Evolutionary conservation across 1,140 invertebrate genomes (phyloP).

Genomic region (Solenopsis fugax): DNA sequence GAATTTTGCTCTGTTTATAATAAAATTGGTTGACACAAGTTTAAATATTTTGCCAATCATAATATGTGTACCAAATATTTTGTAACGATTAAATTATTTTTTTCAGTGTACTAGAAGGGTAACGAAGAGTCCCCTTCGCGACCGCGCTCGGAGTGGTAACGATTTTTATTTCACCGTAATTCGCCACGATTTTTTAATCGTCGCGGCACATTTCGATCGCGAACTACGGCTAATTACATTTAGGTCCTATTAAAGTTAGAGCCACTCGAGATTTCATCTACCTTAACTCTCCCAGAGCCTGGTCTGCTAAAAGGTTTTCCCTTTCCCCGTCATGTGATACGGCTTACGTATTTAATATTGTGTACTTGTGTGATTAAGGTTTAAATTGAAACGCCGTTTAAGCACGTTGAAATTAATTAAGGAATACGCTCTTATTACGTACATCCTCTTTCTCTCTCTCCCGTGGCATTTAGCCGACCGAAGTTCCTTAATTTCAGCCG

Average conservation of each 20-base stretch:
- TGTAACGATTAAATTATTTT: no score
- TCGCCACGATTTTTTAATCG: background rate
- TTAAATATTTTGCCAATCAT: no score
- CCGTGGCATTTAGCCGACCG: background rate
- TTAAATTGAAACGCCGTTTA: conserved; percentile 9
- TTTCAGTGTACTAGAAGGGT: no score
- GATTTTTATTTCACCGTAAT: background rate
- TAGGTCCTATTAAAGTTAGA: conserved; percentile 23
- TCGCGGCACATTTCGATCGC: background rate
- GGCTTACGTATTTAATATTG: conserved; percentile 17
- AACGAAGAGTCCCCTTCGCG: no score
- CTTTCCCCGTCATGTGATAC: background rate
- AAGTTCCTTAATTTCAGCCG: background rate
- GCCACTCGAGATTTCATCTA: conserved; percentile 16
- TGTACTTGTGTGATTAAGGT: background rate
- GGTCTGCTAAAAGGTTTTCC: background rate
- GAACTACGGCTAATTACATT: conserved; percentile 2
- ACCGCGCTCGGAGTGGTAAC: no score
- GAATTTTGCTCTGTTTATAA: no score
- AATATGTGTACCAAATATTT: no score
- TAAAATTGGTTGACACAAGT: no score
- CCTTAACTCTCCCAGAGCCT: background rate
- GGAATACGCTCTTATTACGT: background rate
- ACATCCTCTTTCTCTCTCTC: background rate
- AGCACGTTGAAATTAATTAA: background rate